Conservation (phyloP, 2,888 invertebrate species). For the Calliphora vomitoria region DNA sequence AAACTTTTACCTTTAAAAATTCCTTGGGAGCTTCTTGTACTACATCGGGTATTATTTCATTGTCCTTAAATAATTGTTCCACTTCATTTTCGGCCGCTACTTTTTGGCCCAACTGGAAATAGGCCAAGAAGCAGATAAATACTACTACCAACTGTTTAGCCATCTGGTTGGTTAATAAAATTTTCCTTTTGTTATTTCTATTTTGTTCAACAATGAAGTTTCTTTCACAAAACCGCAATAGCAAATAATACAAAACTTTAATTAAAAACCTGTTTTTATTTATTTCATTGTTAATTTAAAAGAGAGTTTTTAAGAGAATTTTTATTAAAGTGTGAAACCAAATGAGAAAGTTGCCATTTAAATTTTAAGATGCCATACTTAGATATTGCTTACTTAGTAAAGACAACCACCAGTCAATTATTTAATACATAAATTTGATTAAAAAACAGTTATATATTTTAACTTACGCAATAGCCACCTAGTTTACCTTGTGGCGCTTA, state of each 20-base stretch:
- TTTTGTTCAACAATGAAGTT: neutral
- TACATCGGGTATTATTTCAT: constrained; percentile 77
- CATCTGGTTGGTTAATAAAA: constrained; percentile 60
- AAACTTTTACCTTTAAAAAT: constrained; percentile 71
- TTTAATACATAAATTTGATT: too few species aligned
- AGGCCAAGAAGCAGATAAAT: constrained; percentile 27
- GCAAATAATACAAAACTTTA: constrained; percentile 9
- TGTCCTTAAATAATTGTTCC: constrained; percentile 67
- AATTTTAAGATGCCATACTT: too few species aligned
- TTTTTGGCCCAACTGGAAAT: neutral
- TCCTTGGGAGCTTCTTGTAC: constrained; percentile 76
- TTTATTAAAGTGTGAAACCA: neutral
- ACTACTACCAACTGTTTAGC: constrained; percentile 43
- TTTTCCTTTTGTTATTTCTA: neutral
- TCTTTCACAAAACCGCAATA: neutral
- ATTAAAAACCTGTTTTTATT: constrained; percentile 39
- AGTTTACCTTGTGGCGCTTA: too few species aligned
- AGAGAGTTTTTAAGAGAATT: neutral
- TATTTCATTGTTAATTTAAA: neutral
- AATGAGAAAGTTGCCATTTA: too few species aligned
- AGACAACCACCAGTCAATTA: neutral
- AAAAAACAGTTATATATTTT: too few species aligned
- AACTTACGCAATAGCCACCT: too few species aligned
- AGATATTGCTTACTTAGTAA: too few species aligned
- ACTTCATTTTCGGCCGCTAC: constrained; percentile 46